Evolutionary conservation across 1,140 invertebrate genomes (phyloP).

Genomic region (Hyphantria cunea): DNA sequence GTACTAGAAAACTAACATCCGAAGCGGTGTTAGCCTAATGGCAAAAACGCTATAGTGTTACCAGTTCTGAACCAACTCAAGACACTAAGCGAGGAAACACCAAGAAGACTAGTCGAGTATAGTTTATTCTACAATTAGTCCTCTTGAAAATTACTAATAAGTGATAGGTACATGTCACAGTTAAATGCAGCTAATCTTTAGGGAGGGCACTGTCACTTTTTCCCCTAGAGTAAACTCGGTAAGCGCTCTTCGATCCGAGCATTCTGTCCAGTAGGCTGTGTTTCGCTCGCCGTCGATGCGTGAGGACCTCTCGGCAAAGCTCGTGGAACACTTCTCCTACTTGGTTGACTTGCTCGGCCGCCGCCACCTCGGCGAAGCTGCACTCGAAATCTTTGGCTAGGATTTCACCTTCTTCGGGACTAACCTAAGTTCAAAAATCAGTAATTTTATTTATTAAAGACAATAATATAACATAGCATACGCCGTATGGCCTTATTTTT

Average conservation of each 20-base stretch:
- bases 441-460: not conserved
- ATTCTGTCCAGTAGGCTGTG: constrained; percentile 91
- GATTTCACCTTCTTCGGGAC: constrained; percentile 93
- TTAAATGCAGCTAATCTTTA: constrained; percentile 84
- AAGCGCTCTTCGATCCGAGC: constrained; percentile 88
- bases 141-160: no score
- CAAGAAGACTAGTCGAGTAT: no score
- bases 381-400: constrained; percentile 94
- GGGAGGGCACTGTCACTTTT: constrained; percentile 93
- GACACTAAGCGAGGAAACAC: no score
- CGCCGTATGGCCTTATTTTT: no score
- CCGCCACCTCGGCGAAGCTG: constrained; percentile 93
- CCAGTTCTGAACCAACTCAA: no score
- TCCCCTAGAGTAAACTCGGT: constrained; percentile 88
- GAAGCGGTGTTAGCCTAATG: no score
- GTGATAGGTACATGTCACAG: not conserved
- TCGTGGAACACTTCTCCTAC: constrained; percentile 93
- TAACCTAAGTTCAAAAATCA: constrained; percentile 84
- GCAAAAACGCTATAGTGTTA: no score
- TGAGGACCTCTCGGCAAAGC: constrained; percentile 90
- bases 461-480: no score
- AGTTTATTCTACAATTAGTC: no score
- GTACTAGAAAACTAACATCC: no score
- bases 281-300: constrained; percentile 90
- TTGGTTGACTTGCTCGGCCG: constrained; percentile 91